Conservation (phyloP, 2,888 invertebrate genomes). For the Anticlea derivata region DNA sequence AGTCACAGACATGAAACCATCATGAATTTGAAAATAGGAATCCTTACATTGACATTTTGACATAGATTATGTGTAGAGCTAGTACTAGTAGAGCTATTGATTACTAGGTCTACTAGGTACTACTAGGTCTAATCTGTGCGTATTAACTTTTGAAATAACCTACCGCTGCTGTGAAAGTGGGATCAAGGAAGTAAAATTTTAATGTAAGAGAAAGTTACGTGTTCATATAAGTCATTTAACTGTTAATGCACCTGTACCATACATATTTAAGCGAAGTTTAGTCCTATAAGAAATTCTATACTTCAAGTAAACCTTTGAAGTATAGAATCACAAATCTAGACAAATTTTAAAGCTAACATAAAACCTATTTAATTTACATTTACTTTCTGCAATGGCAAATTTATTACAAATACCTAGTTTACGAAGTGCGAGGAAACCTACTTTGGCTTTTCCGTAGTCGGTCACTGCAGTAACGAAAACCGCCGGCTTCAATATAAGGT, state of each 20-base stretch:
- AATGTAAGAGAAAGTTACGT: constrained; percentile 28
- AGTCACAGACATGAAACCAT: no score
- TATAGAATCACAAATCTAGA: neutral
- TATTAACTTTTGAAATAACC: constrained; percentile 3
- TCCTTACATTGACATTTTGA: no score
- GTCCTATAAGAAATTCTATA: neutral
- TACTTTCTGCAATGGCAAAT: no score
- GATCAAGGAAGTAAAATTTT: constrained; percentile 24
- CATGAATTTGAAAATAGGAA: no score
- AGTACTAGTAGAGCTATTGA: no score
- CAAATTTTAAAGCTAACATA: neutral
- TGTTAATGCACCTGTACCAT: neutral
- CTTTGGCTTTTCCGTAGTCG: no score
- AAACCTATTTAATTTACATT: no score
- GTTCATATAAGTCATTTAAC: constrained; percentile 5
- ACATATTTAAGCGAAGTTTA: neutral
- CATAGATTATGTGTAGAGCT: no score
- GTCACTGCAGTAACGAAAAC: neutral
- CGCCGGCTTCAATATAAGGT: neutral
- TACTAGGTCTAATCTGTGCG: no score
- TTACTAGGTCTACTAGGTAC: no score
- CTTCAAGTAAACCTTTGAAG: neutral
- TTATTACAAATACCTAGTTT: no score
- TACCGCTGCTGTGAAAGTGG: constrained; percentile 33
- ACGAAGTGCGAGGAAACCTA: no score